These are phyloP conservation scores for Momotus momota DNA, from an alignment of 2,797 vertebrate genomes.

Conservation along the genomic window DNA sequence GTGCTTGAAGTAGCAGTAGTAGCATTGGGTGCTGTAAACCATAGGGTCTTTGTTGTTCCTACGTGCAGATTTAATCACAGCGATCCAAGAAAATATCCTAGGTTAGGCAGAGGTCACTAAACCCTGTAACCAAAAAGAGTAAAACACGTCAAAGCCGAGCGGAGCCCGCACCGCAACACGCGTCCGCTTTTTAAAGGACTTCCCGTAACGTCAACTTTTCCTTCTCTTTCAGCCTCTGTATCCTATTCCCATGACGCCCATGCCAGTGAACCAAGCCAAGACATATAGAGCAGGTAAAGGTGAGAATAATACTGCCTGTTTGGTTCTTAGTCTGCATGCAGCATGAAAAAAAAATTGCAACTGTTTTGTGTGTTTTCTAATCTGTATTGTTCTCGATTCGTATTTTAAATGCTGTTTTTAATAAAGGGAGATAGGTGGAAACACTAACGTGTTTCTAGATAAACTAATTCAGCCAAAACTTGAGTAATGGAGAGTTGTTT, in stretches of 20 bases:
- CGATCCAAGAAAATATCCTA: background rate
- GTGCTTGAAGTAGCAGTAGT: background rate
- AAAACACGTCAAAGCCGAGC: background rate
- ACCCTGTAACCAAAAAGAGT: background rate
- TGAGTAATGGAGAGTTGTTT: background rate
- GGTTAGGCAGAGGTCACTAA: slow-evolving; percentile 44
- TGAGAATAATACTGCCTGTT: slow-evolving; percentile 88
- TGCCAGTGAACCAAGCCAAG: slow-evolving; percentile 98
- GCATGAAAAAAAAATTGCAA: slow-evolving; percentile 52
- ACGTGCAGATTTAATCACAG: background rate
- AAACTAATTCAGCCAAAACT: background rate
- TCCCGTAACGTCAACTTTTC: background rate
- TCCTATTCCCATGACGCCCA: slow-evolving; percentile 95
- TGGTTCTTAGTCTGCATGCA: slow-evolving; percentile 78
- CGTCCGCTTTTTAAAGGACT: background rate
- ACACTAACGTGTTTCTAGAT: background rate
- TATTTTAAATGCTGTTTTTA: background rate
- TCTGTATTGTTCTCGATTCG: background rate
- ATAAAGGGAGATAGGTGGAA: background rate
- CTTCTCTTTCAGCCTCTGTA: slow-evolving; percentile 90
- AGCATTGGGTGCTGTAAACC: background rate
- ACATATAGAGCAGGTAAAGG: slow-evolving; percentile 99
- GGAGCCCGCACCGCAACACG: background rate
- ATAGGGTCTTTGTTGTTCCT: background rate
- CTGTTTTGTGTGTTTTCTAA: background rate